phyloP scores from a whole-genome alignment of 2,113 vertebrate genomes.

The Cathartes aura region DNA sequence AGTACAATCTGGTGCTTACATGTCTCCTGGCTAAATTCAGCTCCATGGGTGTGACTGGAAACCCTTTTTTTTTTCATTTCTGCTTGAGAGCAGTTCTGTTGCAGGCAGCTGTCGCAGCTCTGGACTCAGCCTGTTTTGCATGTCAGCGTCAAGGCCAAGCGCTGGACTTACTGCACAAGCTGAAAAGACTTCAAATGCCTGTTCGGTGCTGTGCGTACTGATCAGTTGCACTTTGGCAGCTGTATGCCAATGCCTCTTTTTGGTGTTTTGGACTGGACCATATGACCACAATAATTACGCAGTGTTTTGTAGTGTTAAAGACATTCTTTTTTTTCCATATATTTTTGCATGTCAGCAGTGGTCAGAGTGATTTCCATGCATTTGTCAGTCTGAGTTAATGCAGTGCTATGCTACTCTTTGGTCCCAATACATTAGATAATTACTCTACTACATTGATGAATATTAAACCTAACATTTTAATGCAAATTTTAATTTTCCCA shows the following conservation, averaged over 20 bases:
- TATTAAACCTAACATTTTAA: background rate
- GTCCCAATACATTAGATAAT: background rate
- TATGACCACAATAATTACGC: background rate
- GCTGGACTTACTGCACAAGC: background rate
- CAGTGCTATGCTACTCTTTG: background rate
- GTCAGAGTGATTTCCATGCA: background rate
- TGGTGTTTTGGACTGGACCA: background rate
- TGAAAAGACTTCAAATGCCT: background rate
- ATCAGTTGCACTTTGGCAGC: background rate
- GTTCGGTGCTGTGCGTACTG: accelerated
- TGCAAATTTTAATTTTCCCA: background rate
- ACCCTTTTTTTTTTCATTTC: background rate
- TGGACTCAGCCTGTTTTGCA: background rate
- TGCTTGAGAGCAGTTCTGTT: background rate
- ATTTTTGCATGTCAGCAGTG: background rate
- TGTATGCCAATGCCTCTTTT: accelerated
- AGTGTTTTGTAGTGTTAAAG: background rate
- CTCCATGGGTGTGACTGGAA: background rate
- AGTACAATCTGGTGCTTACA: background rate
- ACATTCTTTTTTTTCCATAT: background rate
- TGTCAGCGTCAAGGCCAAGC: background rate
- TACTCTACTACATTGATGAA: background rate
- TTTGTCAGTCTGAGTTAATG: background rate
- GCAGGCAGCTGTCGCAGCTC: background rate
- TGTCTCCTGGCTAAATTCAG: background rate